Evolutionary conservation across 2,797 vertebrate genomes (phyloP).

Genomic region (Crypturellus tataupa): DNA sequence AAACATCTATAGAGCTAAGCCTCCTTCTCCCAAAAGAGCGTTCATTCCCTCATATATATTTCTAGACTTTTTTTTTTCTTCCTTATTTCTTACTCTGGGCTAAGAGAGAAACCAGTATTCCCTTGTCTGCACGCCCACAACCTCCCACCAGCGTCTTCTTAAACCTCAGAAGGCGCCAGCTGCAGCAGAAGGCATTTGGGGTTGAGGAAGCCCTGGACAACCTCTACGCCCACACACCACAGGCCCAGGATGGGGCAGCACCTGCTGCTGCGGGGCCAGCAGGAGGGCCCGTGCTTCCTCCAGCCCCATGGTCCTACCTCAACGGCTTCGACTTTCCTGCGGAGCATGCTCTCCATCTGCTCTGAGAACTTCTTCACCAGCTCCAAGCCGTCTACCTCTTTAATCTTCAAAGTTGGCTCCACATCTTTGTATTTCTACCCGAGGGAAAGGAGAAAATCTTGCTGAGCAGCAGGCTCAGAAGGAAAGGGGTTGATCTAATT

Average conservation of each 20-base stretch:
- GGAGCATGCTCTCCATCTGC: conserved; percentile 96
- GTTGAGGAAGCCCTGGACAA: conserved; percentile 37
- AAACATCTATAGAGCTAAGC: neutral
- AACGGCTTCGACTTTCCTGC: conserved; percentile 93
- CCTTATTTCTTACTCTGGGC: conserved; percentile 33
- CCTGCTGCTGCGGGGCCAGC: neutral
- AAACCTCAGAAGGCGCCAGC: conserved; percentile 39
- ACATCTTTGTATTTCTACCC: conserved; percentile 93
- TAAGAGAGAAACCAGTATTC: conserved; percentile 54
- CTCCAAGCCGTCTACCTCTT: conserved; percentile 91
- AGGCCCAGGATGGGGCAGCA: neutral
- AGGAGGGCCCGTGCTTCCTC: neutral
- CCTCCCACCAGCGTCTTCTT: conserved; percentile 58
- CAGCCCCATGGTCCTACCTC: conserved; percentile 81
- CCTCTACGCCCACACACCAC: neutral
- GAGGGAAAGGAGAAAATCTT: neutral
- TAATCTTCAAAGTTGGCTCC: conserved; percentile 89
- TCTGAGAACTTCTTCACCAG: conserved; percentile 92
- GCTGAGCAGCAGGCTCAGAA: neutral
- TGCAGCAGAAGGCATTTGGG: conserved; percentile 9
- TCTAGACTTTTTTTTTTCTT: conserved; percentile 32
- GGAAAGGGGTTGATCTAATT: neutral
- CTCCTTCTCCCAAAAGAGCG: neutral
- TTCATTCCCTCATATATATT: conserved; percentile 3
- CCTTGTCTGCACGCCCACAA: conserved; percentile 55